Evolutionary conservation across 2,113 vertebrate genomes (phyloP).

Genomic region (Camelus dromedarius): DNA sequence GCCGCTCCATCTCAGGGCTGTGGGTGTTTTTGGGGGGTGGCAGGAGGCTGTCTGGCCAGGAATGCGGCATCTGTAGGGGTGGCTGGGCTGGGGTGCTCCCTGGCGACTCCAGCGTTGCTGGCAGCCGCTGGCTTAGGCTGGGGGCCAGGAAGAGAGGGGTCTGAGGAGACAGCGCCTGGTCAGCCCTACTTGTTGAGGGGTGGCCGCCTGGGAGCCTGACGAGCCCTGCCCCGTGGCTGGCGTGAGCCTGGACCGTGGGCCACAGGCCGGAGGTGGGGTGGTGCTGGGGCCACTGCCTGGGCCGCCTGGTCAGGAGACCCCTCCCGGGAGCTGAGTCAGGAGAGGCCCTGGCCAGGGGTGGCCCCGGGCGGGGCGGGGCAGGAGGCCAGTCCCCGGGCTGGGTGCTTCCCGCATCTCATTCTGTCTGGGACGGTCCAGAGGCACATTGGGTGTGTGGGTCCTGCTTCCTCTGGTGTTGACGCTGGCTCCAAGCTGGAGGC

Average conservation of each 20-base stretch:
- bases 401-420: too few relatives aligned
- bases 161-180: fast-evolving
- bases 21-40: neutral
- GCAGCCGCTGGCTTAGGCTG: fast-evolving
- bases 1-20: fast-evolving
- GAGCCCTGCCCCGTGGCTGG: fast-evolving
- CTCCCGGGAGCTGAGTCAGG: neutral
- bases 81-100: neutral
- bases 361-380: neutral
- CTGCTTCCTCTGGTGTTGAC: neutral
- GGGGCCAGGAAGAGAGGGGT: neutral
- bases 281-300: too few relatives aligned
- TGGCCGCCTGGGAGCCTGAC: too few relatives aligned
- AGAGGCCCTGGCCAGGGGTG: neutral
- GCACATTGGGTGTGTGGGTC: fast-evolving
- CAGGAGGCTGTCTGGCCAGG: neutral
- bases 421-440: neutral
- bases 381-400: neutral
- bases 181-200: fast-evolving
- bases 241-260: fast-evolving
- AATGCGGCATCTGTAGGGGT: neutral
- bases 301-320: neutral
- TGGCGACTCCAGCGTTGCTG: neutral
- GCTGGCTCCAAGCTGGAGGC: neutral
- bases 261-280: fast-evolving